Evolutionary conservation across 2,113 vertebrate genomes (phyloP).

Genomic region (Anser brachyrhynchus): DNA sequence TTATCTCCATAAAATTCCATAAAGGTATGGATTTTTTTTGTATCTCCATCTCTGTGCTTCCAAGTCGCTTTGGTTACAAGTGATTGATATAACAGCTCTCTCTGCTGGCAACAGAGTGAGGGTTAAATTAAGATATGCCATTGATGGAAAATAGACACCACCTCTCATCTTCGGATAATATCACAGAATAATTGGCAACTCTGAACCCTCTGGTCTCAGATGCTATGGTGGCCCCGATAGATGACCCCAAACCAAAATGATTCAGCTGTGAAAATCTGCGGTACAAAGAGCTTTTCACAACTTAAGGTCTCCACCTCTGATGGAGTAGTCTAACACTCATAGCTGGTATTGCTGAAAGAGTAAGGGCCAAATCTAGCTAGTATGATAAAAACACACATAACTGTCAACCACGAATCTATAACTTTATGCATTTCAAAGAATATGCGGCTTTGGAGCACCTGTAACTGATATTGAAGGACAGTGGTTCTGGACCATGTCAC

Average conservation of each 20-base stretch:
- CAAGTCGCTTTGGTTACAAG: background rate
- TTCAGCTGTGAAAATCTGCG: background rate
- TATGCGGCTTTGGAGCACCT: background rate
- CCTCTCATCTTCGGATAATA: background rate
- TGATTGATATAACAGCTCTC: background rate
- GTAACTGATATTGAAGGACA: background rate
- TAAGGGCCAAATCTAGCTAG: background rate
- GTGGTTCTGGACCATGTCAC: conserved; percentile 51
- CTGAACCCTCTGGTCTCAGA: background rate
- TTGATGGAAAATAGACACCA: background rate
- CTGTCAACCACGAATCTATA: background rate
- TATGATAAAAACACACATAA: background rate
- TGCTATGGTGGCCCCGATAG: background rate
- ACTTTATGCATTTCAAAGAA: background rate
- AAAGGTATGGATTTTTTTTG: background rate
- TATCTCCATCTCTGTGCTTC: background rate
- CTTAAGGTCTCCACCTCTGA: background rate
- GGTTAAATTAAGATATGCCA: background rate
- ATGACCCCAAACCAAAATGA: background rate
- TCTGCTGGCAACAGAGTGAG: background rate
- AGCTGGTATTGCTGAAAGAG: background rate
- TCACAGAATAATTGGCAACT: background rate
- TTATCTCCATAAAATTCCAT: background rate
- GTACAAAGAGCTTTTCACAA: background rate
- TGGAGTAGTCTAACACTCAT: background rate